These are phyloP conservation scores for Echinarachnius parma DNA, from an alignment of 53 echinoderm and acorn worm species.

Conservation along the genomic window DNA sequence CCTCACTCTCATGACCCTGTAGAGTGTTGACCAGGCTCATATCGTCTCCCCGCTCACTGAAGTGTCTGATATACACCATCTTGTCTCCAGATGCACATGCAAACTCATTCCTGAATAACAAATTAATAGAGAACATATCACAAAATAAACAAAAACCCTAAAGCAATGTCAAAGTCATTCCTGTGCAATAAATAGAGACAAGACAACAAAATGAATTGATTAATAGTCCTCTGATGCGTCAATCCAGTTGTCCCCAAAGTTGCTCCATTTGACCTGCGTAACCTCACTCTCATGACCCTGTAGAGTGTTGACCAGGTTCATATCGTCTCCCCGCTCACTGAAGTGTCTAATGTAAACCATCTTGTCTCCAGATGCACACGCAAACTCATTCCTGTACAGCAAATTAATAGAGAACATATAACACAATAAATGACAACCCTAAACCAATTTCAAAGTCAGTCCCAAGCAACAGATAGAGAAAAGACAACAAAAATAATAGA, in stretches of 20 bases:
- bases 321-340: slow-evolving; percentile 70
- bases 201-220: too few relatives aligned
- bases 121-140: too few relatives aligned
- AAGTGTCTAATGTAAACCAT: slow-evolving; percentile 95
- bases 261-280: slow-evolving; percentile 94
- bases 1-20: slow-evolving; percentile 94
- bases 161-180: too few relatives aligned
- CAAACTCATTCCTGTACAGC: slow-evolving; percentile 87
- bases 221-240: slow-evolving; percentile 89
- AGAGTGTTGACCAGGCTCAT: slow-evolving; percentile 91
- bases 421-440: too few relatives aligned
- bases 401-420: too few relatives aligned
- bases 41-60: slow-evolving; percentile 70
- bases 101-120: slow-evolving; percentile 84
- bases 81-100: slow-evolving; percentile 96
- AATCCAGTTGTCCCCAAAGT: slow-evolving; percentile 58
- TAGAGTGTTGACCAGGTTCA: slow-evolving; percentile 85
- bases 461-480: too few relatives aligned
- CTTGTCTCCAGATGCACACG: slow-evolving; percentile 95
- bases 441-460: too few relatives aligned
- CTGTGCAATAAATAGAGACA: too few relatives aligned
- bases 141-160: too few relatives aligned
- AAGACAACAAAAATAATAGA: too few relatives aligned
- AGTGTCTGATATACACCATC: slow-evolving; percentile 94
- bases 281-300: slow-evolving; percentile 97